Conservation (phyloP, 1,140 invertebrate genomes). For the Dendrolimus kikuchii region DNA sequence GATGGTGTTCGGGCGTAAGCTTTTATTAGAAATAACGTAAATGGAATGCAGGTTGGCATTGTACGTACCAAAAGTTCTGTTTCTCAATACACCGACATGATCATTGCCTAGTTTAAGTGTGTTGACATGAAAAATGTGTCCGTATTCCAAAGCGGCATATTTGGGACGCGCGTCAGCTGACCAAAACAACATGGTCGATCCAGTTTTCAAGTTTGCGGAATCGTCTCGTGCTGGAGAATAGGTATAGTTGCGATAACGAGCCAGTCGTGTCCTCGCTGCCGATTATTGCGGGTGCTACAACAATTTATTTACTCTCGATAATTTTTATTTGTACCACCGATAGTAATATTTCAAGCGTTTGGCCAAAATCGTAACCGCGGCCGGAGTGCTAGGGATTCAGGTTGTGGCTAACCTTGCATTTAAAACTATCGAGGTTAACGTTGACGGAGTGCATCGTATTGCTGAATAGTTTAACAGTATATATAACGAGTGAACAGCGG, state of each 20-base stretch:
- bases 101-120: conserved; percentile 7
- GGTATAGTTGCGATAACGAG: conserved; percentile 56
- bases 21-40: conserved; percentile 1
- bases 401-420: conserved; percentile 23
- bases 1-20: neutral
- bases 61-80: conserved; percentile 1
- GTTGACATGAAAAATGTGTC: conserved; percentile 34
- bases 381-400: conserved; percentile 9
- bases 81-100: neutral
- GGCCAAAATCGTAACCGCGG: conserved; percentile 6
- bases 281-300: conserved; percentile 61
- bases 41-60: conserved; percentile 4
- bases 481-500: conserved; percentile 24
- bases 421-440: conserved; percentile 30
- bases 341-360: conserved; percentile 12
- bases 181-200: conserved; percentile 48
- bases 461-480: neutral
- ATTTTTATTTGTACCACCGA: conserved; percentile 14
- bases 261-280: conserved; percentile 59
- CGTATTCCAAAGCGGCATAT: conserved; percentile 26
- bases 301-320: conserved; percentile 22
- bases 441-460: conserved; percentile 16
- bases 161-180: conserved; percentile 51
- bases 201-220: conserved; percentile 41
- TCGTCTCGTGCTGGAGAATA: conserved; percentile 37